A percentile compares a stretch with the other conserved stretches of the same genome.
These are phyloP conservation scores for Calypte anna DNA, from an alignment of 2,113 vertebrate species.

Conservation along the genomic window DNA sequence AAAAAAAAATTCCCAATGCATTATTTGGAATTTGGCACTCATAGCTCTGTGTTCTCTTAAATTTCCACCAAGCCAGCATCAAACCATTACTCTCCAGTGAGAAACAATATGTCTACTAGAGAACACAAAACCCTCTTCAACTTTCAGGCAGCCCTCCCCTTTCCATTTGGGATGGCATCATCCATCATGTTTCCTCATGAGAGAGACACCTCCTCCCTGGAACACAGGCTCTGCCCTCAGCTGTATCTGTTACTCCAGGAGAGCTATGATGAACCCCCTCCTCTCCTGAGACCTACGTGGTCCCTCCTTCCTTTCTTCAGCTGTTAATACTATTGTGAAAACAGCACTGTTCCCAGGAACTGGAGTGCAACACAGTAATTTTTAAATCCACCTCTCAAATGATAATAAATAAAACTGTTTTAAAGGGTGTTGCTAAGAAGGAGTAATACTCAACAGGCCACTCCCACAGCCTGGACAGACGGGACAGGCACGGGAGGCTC, in stretches of 20 bases:
- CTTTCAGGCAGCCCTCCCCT: not conserved
- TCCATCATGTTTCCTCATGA: fast-evolving
- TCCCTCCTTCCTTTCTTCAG: not conserved
- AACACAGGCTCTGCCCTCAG: not conserved
- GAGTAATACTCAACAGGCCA: not conserved
- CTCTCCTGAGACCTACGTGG: fast-evolving
- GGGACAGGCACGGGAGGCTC: not conserved
- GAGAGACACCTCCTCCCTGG: fast-evolving
- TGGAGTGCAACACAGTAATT: fast-evolving
- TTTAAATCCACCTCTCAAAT: not conserved
- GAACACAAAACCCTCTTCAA: not conserved
- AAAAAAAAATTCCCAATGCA: no score
- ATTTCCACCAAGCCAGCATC: not conserved
- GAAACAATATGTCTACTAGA: not conserved
- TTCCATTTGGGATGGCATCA: not conserved
- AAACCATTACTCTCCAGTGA: not conserved
- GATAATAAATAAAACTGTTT: not conserved
- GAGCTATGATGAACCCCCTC: not conserved
- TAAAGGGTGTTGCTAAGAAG: not conserved
- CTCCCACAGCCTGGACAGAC: not conserved
- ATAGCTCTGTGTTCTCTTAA: not conserved
- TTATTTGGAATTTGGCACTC: not conserved
- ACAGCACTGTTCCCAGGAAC: not conserved
- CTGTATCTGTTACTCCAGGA: fast-evolving
- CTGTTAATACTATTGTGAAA: not conserved